Conservation (phyloP, 2,888 invertebrate genomes). For the Drosophila putrida region DNA sequence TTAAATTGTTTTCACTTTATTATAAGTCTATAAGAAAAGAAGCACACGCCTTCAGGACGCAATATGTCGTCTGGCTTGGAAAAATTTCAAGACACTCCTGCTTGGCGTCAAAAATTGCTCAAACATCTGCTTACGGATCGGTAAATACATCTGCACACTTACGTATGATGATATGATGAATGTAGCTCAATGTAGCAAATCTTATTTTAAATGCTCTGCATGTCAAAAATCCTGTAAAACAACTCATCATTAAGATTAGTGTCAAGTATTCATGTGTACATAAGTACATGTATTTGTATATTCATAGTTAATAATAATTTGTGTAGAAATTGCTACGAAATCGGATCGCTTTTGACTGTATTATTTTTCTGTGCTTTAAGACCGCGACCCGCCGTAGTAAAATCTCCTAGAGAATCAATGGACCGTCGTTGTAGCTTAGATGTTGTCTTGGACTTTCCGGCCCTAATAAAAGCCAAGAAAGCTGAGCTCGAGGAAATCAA, state of each 20-base stretch:
- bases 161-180: conserved; percentile 11
- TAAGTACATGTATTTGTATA: neutral
- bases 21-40: conserved; percentile 18
- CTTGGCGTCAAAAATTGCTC: conserved; percentile 82
- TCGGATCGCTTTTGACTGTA: neutral
- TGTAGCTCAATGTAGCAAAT: conserved; percentile 19
- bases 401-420: conserved; percentile 32
- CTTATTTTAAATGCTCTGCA: conserved; percentile 22
- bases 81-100: conserved; percentile 82
- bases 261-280: conserved; percentile 6
- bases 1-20: neutral
- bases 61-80: conserved; percentile 83
- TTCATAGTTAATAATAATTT: neutral
- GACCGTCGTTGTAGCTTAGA: conserved; percentile 74
- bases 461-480: conserved; percentile 35
- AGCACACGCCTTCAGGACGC: conserved; percentile 15
- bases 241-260: conserved; percentile 20
- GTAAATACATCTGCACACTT: conserved; percentile 64
- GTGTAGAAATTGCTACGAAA: neutral
- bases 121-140: conserved; percentile 79
- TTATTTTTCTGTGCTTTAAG: conserved; percentile 27
- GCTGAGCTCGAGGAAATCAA: conserved; percentile 20
- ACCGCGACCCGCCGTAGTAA: conserved; percentile 20
- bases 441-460: conserved; percentile 72
- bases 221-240: conserved; percentile 6